Evolutionary conservation across 2,888 invertebrate genomes (phyloP).

Genomic region (Argyra leucocephala): DNA sequence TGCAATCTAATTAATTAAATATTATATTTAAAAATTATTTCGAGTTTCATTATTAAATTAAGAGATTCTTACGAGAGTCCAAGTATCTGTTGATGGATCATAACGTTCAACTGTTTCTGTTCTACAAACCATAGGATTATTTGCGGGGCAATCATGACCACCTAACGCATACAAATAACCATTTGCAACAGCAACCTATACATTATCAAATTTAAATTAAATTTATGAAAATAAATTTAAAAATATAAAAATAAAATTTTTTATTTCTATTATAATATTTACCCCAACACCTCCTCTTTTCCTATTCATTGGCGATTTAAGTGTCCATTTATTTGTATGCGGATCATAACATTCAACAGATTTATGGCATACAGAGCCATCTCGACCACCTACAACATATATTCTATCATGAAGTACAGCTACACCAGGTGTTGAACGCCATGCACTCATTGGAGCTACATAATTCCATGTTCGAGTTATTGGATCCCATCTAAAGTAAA

Average conservation of each 20-base stretch:
- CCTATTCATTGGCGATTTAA: constrained; percentile 78
- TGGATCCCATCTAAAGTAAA: constrained; percentile 67
- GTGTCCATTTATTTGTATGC: constrained; percentile 63
- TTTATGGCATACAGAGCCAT: constrained; percentile 80
- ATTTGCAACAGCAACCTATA: constrained; percentile 65
- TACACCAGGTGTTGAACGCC: constrained; percentile 78
- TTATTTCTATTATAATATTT: constrained; percentile 30
- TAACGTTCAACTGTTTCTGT: constrained; percentile 86
- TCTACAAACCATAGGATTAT: constrained; percentile 69
- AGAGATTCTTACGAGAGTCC: constrained; percentile 58
- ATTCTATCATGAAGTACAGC: constrained; percentile 74
- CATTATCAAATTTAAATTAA: background rate
- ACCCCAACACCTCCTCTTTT: constrained; percentile 84
- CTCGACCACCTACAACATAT: constrained; percentile 87
- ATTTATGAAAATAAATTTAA: background rate
- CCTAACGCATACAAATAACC: constrained; percentile 86
- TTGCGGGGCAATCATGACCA: constrained; percentile 87
- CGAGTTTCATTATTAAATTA: background rate
- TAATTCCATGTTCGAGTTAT: constrained; percentile 79
- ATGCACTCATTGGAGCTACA: constrained; percentile 80
- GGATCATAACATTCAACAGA: constrained; percentile 83
- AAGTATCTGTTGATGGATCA: constrained; percentile 67
- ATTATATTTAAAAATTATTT: background rate
- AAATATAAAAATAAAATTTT: no score
- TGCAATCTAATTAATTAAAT: constrained; percentile 48